phyloP scores from a whole-genome alignment of 2,797 vertebrate species.

The Anguilla marmorata region DNA sequence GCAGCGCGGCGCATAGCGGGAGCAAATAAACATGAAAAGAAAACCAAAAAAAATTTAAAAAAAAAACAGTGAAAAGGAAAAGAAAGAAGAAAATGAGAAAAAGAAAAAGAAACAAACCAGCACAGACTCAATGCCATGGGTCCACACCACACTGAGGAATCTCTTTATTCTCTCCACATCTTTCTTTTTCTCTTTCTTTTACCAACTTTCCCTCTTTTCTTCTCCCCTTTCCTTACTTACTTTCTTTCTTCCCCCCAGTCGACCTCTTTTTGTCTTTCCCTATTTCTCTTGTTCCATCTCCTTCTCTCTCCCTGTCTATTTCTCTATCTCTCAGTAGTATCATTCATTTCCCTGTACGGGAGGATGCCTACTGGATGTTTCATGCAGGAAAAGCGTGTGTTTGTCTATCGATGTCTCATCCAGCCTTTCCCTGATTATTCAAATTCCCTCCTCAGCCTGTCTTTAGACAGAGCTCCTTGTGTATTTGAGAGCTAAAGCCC shows the following conservation, averaged over 20 bases:
- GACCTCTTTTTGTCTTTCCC: not conserved
- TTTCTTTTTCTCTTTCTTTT: not conserved
- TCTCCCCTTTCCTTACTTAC: not conserved
- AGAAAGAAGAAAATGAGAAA: not conserved
- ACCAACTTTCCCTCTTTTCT: not conserved
- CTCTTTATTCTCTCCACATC: not conserved
- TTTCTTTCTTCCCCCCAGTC: not conserved
- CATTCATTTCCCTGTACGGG: not conserved
- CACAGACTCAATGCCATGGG: not conserved
- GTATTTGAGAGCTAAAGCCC: not conserved
- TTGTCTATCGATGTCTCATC: not conserved
- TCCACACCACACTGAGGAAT: not conserved
- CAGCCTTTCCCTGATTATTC: not conserved
- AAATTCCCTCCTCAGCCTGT: not conserved
- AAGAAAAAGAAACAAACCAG: not conserved
- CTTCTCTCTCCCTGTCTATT: not conserved
- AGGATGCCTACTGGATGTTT: not conserved
- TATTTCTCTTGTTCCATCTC: not conserved
- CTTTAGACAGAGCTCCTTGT: not conserved
- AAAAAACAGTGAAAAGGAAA: not conserved
- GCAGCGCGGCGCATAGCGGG: not conserved
- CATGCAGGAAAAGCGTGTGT: not conserved
- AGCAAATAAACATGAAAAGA: not conserved
- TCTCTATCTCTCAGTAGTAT: not conserved
- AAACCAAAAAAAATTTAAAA: not conserved